Percentiles rank a stretch among this genome's conserved stretches.
These are phyloP conservation scores for Anagyrus pseudococci DNA, from an alignment of 2,888 invertebrate species.

Conservation along the genomic window DNA sequence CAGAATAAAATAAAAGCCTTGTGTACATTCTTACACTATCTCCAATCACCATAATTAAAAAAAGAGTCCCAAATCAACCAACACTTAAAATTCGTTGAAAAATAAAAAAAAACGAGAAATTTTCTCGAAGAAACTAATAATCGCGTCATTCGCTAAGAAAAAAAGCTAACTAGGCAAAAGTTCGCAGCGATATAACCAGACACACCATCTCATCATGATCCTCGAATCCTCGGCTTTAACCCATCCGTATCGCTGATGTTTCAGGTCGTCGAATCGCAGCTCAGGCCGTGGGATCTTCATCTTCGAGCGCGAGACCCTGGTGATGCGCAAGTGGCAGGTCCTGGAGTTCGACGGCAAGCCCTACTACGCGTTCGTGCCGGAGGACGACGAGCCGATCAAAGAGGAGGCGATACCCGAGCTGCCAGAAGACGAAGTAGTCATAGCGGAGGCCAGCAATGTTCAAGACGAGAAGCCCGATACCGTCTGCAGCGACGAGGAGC, in stretches of 20 bases:
- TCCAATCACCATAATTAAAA: too few relatives aligned
- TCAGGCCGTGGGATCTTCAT: constrained; percentile 53
- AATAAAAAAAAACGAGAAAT: too few relatives aligned
- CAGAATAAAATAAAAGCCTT: too few relatives aligned
- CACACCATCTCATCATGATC: too few relatives aligned
- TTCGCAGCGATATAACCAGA: too few relatives aligned
- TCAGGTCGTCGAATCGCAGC: constrained; percentile 46
- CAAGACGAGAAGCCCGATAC: neutral
- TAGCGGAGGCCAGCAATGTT: neutral
- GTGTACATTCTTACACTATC: too few relatives aligned
- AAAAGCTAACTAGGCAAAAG: too few relatives aligned
- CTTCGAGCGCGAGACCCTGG: constrained; percentile 55
- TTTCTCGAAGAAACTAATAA: too few relatives aligned
- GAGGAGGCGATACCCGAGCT: constrained; percentile 46
- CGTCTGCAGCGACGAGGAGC: neutral
- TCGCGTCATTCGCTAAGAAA: too few relatives aligned
- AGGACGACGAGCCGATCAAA: constrained; percentile 50
- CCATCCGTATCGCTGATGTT: constrained; percentile 48
- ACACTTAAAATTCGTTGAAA: too few relatives aligned
- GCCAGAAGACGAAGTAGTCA: constrained; percentile 9
- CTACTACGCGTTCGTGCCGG: constrained; percentile 59
- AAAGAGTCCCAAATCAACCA: too few relatives aligned
- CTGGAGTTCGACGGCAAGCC: constrained; percentile 59
- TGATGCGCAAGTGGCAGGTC: constrained; percentile 60
- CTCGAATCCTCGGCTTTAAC: constrained; percentile 6